phyloP scores from a whole-genome alignment of 1,140 invertebrate genomes.

The Bombus waltoni region DNA sequence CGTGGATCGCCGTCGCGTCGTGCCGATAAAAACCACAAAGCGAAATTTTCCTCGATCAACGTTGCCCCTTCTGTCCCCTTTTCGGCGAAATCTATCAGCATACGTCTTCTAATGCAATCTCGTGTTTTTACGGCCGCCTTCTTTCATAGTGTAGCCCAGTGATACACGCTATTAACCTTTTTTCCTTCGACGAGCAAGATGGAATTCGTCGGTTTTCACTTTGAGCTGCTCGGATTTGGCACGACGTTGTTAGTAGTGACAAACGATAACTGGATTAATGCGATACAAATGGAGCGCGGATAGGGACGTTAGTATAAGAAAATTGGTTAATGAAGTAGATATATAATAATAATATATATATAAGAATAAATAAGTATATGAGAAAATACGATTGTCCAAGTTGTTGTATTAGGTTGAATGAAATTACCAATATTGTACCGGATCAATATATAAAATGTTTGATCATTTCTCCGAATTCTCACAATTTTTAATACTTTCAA shows the following conservation, averaged over 20 bases:
- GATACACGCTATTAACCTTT: conserved; percentile 23
- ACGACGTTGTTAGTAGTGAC: neutral
- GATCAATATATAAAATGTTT: no score
- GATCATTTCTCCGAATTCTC: no score
- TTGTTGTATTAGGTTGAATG: no score
- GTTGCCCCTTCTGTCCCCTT: neutral
- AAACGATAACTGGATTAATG: neutral
- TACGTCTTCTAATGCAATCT: conserved; percentile 7
- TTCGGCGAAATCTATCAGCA: neutral
- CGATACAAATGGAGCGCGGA: neutral
- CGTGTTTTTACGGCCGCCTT: neutral
- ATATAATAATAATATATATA: no score
- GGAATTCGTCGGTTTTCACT: neutral
- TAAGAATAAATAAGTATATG: no score
- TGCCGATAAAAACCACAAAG: conserved; percentile 17
- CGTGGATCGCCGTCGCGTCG: neutral
- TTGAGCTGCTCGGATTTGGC: neutral
- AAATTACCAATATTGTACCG: no score
- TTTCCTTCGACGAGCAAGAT: neutral
- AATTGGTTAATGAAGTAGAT: neutral
- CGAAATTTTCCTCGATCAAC: neutral
- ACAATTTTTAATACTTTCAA: no score
- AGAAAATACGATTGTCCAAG: no score
- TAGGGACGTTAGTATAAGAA: neutral
- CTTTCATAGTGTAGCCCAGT: neutral